Conservation (phyloP, 1,140 invertebrate species). For the Heliothis subflexa region DNA sequence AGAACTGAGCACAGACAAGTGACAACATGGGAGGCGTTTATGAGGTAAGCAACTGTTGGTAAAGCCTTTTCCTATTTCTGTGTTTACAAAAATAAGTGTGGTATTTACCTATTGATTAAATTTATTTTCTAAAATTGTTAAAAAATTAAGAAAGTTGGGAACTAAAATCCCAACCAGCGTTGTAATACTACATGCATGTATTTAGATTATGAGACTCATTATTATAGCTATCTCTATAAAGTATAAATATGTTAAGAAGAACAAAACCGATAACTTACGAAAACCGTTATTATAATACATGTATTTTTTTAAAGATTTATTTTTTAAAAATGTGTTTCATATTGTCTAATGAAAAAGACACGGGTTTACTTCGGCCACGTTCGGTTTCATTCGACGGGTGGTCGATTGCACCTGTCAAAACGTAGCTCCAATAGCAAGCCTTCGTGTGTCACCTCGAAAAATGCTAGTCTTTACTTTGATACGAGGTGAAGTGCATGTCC, state of each 20-base stretch:
- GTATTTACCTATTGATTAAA: too few species aligned
- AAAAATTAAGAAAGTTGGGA: too few species aligned
- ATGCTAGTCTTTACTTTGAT: slow-evolving; percentile 55
- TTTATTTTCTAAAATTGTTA: too few species aligned
- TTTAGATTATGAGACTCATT: too few species aligned
- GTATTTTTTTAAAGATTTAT: too few species aligned
- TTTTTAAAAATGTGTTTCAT: too few species aligned
- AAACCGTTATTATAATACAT: slow-evolving; percentile 1
- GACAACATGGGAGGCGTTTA: not conserved
- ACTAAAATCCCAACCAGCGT: too few species aligned
- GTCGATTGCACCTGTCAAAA: slow-evolving; percentile 60
- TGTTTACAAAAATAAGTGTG: too few species aligned
- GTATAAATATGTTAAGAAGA: not conserved
- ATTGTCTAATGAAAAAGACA: too few species aligned
- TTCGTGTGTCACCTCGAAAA: slow-evolving; percentile 44
- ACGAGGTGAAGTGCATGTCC: slow-evolving; percentile 51
- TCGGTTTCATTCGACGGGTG: slow-evolving; percentile 22
- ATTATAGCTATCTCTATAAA: slow-evolving; percentile 1
- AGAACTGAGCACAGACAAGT: not conserved
- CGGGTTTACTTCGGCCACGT: not conserved
- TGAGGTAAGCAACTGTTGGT: not conserved
- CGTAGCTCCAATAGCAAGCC: slow-evolving; percentile 49
- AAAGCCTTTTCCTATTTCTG: too few species aligned
- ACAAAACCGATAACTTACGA: not conserved
- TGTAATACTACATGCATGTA: too few species aligned